Evolutionary conservation across 2,888 invertebrate genomes (phyloP), one percentile per base, ranked within the genome.

Genomic region (Tetragnatha montana): DNA sequence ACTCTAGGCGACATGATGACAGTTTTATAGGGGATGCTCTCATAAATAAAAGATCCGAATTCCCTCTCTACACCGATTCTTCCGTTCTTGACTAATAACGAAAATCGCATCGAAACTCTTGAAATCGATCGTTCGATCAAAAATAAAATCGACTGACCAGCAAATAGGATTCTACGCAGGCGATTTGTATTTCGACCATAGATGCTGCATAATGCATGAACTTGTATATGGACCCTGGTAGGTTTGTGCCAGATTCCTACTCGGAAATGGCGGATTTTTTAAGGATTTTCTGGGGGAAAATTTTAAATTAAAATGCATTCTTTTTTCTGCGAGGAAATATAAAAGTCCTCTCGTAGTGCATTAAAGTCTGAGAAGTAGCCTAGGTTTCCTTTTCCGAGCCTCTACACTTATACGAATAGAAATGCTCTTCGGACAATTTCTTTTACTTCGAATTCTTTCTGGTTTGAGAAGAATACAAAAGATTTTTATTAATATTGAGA

Each of bases 91-190:
- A 83, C 80, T 83, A 88, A 88, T 88, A 88, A 84, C 84, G 74
- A 88, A 88, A 88, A 80, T 80, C 70, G 76, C 60, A 50, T 22
- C 81, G 51, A 82, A 87, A 60, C 81, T 69, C 74, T 60, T 51
- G 73, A 84, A 79, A 88, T 84, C 84, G 84, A 88, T 84, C 84
- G 80, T 74, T 49, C 60, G 81, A 82, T 88, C 87, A 82, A 88
- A 88, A 82, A 82, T 88, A 88, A 88, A 82, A 88, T 78, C 69
- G 50, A 88, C 88, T 88, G 88, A 84, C 88, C 88, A 88, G 73
- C 79, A 88, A 88, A 83, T 60, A 80, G 79, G 74, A 84, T 88
- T 84, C 84, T 80, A 79, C 74, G 78, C 83, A 83, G 80, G 74
- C 79, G 83, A 88, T 88, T 88, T 84, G 83, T 88, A 88, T 84